A percentile compares a stretch with the other conserved stretches of the same genome.
Evolutionary conservation across 2,113 vertebrate genomes (phyloP).

Genomic region (Chionis minor): DNA sequence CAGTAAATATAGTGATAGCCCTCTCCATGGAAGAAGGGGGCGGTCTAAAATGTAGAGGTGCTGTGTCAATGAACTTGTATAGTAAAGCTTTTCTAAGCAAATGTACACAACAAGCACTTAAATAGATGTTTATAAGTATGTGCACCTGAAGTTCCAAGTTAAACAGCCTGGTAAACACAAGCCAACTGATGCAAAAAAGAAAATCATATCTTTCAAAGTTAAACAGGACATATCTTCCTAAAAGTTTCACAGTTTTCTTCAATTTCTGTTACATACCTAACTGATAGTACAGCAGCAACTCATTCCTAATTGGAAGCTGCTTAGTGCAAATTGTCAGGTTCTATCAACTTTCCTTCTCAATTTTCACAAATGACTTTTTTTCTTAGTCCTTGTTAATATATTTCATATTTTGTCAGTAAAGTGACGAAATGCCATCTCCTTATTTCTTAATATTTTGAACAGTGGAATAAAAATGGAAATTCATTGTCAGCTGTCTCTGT

Average conservation of each 20-base stretch:
- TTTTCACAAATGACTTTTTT: background rate
- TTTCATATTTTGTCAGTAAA: conserved; percentile 10
- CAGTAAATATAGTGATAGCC: background rate
- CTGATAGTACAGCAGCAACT: background rate
- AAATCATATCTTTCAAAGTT: background rate
- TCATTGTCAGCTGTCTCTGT: background rate
- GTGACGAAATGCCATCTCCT: background rate
- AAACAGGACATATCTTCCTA: background rate
- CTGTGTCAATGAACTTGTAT: background rate
- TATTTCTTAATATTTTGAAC: conserved; percentile 35
- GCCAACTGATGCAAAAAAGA: background rate
- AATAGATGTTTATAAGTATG: background rate
- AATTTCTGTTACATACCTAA: background rate
- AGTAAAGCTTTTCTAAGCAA: background rate
- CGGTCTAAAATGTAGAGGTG: background rate
- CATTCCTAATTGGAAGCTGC: background rate
- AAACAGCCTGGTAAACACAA: background rate
- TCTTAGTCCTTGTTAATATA: background rate
- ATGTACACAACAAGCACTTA: background rate
- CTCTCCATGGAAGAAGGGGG: fast-evolving
- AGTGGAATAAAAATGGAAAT: background rate
- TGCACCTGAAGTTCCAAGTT: background rate
- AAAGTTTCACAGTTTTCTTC: background rate
- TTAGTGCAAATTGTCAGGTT: background rate
- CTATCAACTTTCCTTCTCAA: background rate